These are phyloP conservation scores for Rhombomys opimus DNA, from an alignment of 2,113 vertebrate species.

Conservation along the genomic window DNA sequence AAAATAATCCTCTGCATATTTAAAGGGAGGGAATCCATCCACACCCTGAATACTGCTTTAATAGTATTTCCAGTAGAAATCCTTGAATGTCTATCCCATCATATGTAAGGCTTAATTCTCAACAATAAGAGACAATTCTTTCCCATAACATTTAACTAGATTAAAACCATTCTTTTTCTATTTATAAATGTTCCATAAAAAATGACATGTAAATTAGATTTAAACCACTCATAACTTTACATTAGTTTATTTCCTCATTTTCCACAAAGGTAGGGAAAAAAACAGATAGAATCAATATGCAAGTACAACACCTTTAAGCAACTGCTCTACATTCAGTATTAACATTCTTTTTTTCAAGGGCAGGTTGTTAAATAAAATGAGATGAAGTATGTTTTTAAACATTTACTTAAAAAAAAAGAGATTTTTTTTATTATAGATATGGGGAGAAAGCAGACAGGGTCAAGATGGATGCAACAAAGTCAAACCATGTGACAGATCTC, in stretches of 20 bases:
- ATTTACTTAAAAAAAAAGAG: too few relatives aligned
- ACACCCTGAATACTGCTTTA: neutral
- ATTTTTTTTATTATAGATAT: neutral
- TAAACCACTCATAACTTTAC: constrained; percentile 46
- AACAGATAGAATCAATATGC: neutral
- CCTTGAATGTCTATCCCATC: neutral
- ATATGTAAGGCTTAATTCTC: constrained; percentile 41
- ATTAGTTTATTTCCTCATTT: constrained; percentile 11
- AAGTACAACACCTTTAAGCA: neutral
- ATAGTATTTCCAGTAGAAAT: constrained; percentile 17
- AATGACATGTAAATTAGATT: constrained; percentile 62
- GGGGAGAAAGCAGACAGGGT: neutral
- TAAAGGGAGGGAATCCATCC: neutral
- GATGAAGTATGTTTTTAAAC: constrained; percentile 26
- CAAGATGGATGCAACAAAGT: neutral
- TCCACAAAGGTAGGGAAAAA: neutral
- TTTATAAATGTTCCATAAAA: constrained; percentile 52
- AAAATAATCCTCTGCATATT: neutral
- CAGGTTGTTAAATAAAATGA: neutral
- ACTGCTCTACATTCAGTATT: constrained; percentile 6
- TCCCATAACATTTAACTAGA: neutral
- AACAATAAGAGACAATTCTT: constrained; percentile 44
- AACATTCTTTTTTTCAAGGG: neutral
- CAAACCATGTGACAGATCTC: too few relatives aligned
- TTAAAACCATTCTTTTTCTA: constrained; percentile 38